phyloP scores from a whole-genome alignment of 2,113 vertebrate genomes.

The Cisticola juncidis region DNA sequence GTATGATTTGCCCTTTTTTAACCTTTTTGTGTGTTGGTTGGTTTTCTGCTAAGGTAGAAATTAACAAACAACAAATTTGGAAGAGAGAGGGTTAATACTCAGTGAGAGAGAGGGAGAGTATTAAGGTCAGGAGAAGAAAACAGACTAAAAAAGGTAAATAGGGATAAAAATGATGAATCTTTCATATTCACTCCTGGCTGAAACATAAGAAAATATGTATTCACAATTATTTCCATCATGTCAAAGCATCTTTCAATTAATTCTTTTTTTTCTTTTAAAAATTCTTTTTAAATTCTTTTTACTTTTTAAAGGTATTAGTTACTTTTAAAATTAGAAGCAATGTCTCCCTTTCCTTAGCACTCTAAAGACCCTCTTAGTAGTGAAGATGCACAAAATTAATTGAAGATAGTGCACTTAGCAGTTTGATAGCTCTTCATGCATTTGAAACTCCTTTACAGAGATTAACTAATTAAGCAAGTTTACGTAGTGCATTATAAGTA shows the following conservation, averaged over 20 bases:
- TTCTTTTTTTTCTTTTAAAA: background rate
- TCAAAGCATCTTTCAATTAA: slow-evolving; percentile 18
- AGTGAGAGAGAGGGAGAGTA: background rate
- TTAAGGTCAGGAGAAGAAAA: background rate
- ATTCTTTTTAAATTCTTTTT: no score
- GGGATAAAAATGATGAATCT: background rate
- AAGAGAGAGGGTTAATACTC: background rate
- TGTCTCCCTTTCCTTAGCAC: background rate
- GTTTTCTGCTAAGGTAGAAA: background rate
- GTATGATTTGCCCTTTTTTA: background rate
- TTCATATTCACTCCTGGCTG: background rate
- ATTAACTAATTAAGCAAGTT: slow-evolving; percentile 53
- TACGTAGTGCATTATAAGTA: slow-evolving; percentile 29
- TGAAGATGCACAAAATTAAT: slow-evolving; percentile 40
- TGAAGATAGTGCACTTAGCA: slow-evolving; percentile 45
- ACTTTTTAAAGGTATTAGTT: no score
- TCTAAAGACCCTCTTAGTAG: slow-evolving; percentile 30
- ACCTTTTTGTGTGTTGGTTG: background rate
- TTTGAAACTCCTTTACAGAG: slow-evolving; percentile 48
- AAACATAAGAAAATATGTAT: background rate
- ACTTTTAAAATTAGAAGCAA: slow-evolving; percentile 29
- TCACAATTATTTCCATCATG: background rate
- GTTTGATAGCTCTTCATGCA: slow-evolving; percentile 32
- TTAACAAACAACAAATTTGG: background rate
- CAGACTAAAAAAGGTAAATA: background rate